A percentile compares a stretch with the other conserved stretches of the same genome.
phyloP scores from a whole-genome alignment of 2,113 vertebrate genomes.

The Pollimyrus isidori region DNA sequence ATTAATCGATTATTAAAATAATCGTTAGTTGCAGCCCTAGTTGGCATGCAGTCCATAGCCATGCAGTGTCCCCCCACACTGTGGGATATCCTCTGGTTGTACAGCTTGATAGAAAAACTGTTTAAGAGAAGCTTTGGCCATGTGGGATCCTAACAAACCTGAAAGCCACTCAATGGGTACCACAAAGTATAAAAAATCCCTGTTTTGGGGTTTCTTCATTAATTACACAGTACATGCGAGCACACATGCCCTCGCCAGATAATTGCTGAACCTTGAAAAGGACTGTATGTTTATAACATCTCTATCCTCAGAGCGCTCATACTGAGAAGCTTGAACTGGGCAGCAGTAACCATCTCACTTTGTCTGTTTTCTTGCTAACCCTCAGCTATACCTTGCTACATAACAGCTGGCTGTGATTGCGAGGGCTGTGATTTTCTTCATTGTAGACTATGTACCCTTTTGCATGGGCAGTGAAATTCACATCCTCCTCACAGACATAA shows the following conservation, averaged over 20 bases:
- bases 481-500: neutral
- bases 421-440: neutral
- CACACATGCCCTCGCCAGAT: constrained; percentile 32
- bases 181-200: constrained; percentile 20
- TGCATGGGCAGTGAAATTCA: neutral
- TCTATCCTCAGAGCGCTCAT: constrained; percentile 5
- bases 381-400: constrained; percentile 10
- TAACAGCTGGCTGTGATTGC: neutral
- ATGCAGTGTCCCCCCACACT: neutral
- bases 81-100: neutral
- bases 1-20: too few species aligned
- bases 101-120: neutral
- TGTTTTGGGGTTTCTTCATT: constrained; percentile 22
- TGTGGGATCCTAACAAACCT: constrained; percentile 6
- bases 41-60: neutral
- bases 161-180: constrained; percentile 31
- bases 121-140: neutral
- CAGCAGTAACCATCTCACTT: constrained; percentile 9
- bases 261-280: constrained; percentile 50
- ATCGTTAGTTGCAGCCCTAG: too few species aligned
- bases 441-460: neutral
- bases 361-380: constrained; percentile 12
- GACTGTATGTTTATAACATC: constrained; percentile 42
- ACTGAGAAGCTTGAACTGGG: constrained; percentile 12
- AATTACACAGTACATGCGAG: constrained; percentile 38